A percentile compares a stretch with the other conserved stretches of the same genome.
phyloP scores from a whole-genome alignment of 2,888 invertebrate genomes.

The Synanthedon vespiformis region DNA sequence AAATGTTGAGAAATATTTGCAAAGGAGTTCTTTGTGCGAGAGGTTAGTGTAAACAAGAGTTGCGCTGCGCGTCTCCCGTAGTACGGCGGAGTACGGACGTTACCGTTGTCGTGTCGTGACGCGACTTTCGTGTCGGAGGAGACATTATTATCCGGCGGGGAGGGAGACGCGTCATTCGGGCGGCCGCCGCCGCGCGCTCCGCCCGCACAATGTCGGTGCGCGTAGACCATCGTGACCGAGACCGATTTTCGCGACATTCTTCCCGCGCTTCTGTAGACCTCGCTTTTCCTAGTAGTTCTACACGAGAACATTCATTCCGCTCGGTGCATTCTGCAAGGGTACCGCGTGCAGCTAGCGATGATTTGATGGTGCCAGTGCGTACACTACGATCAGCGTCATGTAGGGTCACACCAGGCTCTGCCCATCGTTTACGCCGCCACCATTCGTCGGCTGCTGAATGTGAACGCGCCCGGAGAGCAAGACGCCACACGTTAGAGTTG shows the following conservation, averaged over 20 bases:
- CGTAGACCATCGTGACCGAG: constrained; percentile 58
- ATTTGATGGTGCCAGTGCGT: constrained; percentile 61
- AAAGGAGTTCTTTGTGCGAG: constrained; percentile 48
- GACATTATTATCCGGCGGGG: constrained; percentile 15
- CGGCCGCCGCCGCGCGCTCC: constrained; percentile 63
- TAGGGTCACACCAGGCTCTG: constrained; percentile 55
- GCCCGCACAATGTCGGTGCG: constrained; percentile 66
- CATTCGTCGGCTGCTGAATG: constrained; percentile 64
- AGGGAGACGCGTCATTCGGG: constrained; percentile 50
- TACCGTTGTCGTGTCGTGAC: no score
- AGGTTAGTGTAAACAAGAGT: constrained; percentile 57
- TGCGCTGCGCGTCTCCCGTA: constrained; percentile 23
- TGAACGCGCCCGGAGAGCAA: constrained; percentile 57
- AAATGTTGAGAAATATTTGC: constrained; percentile 49
- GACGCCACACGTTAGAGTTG: constrained; percentile 56
- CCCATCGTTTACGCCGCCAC: constrained; percentile 59
- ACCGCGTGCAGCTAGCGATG: constrained; percentile 59
- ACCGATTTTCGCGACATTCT: constrained; percentile 62
- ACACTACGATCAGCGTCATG: constrained; percentile 60
- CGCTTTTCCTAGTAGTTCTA: constrained; percentile 51
- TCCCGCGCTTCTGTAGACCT: constrained; percentile 64
- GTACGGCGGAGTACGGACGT: no score
- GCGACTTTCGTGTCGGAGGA: no score
- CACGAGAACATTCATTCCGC: constrained; percentile 57
- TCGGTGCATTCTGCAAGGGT: constrained; percentile 63